phyloP scores from a whole-genome alignment of 2,113 vertebrate species.

The Anolis carolinensis region DNA sequence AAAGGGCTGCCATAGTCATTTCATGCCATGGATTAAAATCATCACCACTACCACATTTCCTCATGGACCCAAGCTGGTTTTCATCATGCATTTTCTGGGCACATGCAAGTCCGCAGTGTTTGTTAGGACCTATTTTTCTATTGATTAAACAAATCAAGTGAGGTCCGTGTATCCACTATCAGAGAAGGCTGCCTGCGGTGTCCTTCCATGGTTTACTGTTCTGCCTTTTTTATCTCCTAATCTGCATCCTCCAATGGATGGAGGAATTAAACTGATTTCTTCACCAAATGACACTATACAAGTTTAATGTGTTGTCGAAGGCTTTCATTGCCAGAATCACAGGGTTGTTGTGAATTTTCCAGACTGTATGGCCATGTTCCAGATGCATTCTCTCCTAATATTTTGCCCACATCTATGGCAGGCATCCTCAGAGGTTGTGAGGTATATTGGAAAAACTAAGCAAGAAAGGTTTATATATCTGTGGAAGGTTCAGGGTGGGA shows the following conservation, averaged over 20 bases:
- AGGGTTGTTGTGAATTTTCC: too few species aligned
- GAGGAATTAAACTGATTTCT: neutral
- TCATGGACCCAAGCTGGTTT: neutral
- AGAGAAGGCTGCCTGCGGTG: neutral
- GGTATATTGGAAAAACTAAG: too few species aligned
- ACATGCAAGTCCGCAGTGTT: neutral
- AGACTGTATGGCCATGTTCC: too few species aligned
- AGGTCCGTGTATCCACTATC: neutral
- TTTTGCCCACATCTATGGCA: too few species aligned
- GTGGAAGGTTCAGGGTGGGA: too few species aligned
- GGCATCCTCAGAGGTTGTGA: too few species aligned
- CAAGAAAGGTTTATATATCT: too few species aligned
- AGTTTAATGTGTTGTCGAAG: too few species aligned
- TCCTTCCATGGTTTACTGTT: conserved; percentile 3
- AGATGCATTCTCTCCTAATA: too few species aligned
- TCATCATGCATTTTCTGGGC: neutral
- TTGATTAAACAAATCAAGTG: neutral
- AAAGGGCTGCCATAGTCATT: neutral
- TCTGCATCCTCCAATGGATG: neutral
- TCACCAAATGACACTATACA: neutral
- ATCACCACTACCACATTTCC: neutral
- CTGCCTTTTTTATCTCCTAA: neutral
- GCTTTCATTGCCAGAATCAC: too few species aligned
- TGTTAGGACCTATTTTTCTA: neutral
- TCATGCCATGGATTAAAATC: too few species aligned